Evolutionary conservation across 1,140 invertebrate genomes (phyloP), one percentile per base, ranked within the genome.

Genomic region (Andrena cerasifolii): DNA sequence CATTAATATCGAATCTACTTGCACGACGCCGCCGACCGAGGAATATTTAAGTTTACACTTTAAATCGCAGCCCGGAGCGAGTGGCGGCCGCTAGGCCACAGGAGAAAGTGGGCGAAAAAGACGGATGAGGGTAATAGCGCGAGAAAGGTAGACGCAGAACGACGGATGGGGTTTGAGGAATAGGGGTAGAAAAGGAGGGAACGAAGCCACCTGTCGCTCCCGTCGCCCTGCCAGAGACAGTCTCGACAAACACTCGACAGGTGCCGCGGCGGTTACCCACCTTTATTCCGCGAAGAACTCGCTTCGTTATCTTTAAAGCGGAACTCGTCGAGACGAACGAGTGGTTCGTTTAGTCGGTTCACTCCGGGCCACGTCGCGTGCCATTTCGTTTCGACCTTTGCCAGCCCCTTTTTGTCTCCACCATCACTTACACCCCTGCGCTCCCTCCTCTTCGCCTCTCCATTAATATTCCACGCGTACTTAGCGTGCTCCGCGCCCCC

Each of bases 1-100:
- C 81, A 89, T 88, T 89, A 89, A 89, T 89, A 87, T 87, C 81
- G 82, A 88, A 88, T 88, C 84, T 89, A 88, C 88, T 89, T 87
- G 87, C 86, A 83, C 87, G 66, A 74, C 84, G 85, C 65, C 83
- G 76, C 83, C 58, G 78, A 80, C 79, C 36, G 36, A 81, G 83
- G 85, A 88, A 88, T 88, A 88, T 88, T 88, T 87, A 86, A 88
- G 85, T 88, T 88, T 88, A 87, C 87, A 88, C 85, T 88, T 88
- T 88, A 86, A 87, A 87, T 88, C 86, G 87, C 80, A 86, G 73
- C 86, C 71, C 67, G 82, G 85, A 78, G 82, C 74, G 71, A 84
- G 71, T 70, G 76, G 54, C 70, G 51, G 66, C 61, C 73, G 7
- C 53, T n/a, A 66, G 24, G 54, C 47, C 47, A 28, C 14, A 16